Evolutionary conservation across 2,888 invertebrate genomes (phyloP).

Genomic region (Drosophila diplacantha): DNA sequence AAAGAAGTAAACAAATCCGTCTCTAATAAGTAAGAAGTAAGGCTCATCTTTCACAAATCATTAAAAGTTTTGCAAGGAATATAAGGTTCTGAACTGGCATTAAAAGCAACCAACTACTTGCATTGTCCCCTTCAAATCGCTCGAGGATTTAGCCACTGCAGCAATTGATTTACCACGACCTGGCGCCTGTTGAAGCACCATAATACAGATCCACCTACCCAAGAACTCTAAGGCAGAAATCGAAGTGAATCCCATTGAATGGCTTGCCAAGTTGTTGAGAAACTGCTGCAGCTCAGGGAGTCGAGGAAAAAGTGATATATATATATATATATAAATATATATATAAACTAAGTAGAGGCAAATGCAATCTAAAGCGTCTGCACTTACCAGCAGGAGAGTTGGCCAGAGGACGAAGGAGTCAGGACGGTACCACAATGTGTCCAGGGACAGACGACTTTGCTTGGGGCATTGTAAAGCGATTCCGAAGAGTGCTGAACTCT

Average conservation of each 20-base stretch:
- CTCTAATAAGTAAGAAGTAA: background rate
- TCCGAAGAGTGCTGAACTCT: constrained; percentile 53
- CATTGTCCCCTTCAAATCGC: constrained; percentile 15
- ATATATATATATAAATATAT: constrained; percentile 13
- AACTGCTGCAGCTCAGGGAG: constrained; percentile 37
- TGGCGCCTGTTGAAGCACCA: constrained; percentile 32
- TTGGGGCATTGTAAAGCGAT: constrained; percentile 49
- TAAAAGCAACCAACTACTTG: constrained; percentile 6
- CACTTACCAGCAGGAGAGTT: constrained; percentile 30
- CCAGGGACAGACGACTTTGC: constrained; percentile 30
- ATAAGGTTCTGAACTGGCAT: constrained; percentile 19
- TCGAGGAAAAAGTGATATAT: constrained; percentile 7
- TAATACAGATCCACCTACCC: constrained; percentile 22
- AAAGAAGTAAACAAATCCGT: background rate
- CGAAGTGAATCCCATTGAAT: constrained; percentile 44
- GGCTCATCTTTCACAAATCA: constrained; percentile 2
- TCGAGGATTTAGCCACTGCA: constrained; percentile 13
- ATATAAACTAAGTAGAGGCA: constrained; percentile 45
- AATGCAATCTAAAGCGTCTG: constrained; percentile 39
- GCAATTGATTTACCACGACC: constrained; percentile 29
- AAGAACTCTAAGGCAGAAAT: constrained; percentile 19
- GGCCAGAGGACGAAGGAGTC: constrained; percentile 5
- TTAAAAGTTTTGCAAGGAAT: constrained; percentile 16
- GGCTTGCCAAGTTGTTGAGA: constrained; percentile 46
- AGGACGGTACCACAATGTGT: constrained; percentile 33